Evolutionary conservation across 2,113 vertebrate genomes (phyloP), one percentile per base, ranked within the genome.

Genomic region (Proterorhinus semilunaris): DNA sequence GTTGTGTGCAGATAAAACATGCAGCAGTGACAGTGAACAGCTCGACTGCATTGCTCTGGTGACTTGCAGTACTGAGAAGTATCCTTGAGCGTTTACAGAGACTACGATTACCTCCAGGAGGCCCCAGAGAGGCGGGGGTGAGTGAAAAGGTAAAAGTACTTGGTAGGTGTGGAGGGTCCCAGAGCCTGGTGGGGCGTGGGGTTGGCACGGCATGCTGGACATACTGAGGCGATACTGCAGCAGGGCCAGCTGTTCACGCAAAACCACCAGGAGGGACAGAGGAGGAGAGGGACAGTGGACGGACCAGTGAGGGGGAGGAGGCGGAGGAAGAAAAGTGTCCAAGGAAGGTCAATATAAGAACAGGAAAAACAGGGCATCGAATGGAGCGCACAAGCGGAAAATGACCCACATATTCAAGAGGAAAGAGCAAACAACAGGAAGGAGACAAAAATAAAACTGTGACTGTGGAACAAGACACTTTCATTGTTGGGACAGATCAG

Each of bases 161-260:
- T 98, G 96, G 92, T 98, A 98, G 92, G 95, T 95, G 94, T 98
- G 95, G 91, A 96, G 93, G 93, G 92, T 95, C 95, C 94, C 96
- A 94, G 94, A 94, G 93, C 95, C 94, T 91, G 94, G 90, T 87
- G 94, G 94, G 93, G 91, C 92, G 89, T 92, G 92, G 90, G 92
- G 91, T 91, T 94, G 93, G 93, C 92, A 92, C 93, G 93, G 94
- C 94, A 94, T 93, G 93, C 95, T 96, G 96, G 95, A 97, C 93
- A 98, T 92, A 95, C 94, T 96, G 94, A 98, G 96, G 83, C 95
- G 93, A 91, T 97, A 96, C 93, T 98, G 97, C 87, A 99, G 95
- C 94, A 96, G 93, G 90, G 96, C 97, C 96, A 98, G 94, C 98
- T 99, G 95, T 93, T 92, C 93, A 91, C 94, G 93, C 92, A 77